A percentile compares a stretch with the other conserved stretches of the same genome.
phyloP scores from a whole-genome alignment of 2,888 invertebrate species.

The Meta bourneti region DNA sequence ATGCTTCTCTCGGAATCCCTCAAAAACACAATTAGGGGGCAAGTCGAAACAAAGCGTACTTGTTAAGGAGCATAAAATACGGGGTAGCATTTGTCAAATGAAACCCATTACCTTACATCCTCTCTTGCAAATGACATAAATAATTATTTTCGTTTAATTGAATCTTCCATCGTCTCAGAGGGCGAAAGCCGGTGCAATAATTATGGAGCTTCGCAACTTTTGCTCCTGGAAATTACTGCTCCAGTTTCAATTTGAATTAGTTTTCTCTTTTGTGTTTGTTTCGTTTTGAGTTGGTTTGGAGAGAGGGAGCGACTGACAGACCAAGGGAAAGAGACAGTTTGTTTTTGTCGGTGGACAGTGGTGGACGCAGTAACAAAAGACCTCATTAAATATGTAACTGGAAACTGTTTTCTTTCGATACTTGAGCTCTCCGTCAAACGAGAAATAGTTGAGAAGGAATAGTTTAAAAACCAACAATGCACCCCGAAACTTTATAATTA shows the following conservation, averaged over 20 bases:
- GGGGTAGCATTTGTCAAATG: constrained; percentile 37
- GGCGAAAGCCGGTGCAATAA: constrained; percentile 32
- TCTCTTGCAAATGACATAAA: constrained; percentile 57
- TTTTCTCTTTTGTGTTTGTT: constrained; percentile 10
- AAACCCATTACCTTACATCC: constrained; percentile 12
- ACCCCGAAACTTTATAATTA: not conserved
- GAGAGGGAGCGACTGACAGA: too few relatives aligned
- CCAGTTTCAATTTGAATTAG: constrained; percentile 24
- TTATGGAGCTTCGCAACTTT: constrained; percentile 20
- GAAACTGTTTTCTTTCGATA: not conserved
- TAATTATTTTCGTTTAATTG: constrained; percentile 65
- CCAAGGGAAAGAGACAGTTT: not conserved
- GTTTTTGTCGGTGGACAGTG: not conserved
- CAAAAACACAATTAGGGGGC: constrained; percentile 22
- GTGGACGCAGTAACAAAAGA: not conserved
- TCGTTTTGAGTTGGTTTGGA: not conserved
- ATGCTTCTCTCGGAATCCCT: constrained; percentile 12
- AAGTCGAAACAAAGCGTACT: constrained; percentile 17
- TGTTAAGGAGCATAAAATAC: constrained; percentile 37
- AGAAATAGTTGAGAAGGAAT: not conserved
- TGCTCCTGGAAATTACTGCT: constrained; percentile 15
- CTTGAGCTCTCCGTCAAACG: not conserved
- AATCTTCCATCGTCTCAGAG: constrained; percentile 12
- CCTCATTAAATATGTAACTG: not conserved
- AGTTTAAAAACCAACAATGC: not conserved